Base-by-base conservation (phyloP, 2,888 invertebrate genomes). In the Keiferia lycopersicella region DNA sequence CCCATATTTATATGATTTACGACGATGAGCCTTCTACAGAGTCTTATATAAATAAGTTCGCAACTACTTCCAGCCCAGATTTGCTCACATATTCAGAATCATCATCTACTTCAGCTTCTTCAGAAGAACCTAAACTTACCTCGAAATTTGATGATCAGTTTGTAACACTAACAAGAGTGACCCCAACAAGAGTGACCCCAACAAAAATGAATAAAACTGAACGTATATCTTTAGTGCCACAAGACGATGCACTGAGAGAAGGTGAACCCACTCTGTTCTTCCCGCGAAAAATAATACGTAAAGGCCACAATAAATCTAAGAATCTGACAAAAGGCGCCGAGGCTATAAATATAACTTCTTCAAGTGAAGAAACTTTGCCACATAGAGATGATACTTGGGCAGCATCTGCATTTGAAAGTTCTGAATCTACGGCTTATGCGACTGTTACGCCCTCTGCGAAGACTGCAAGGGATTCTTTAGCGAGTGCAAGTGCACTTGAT, bases 181-280 rank as follows among this genome's bases (percentile, higher is more conserved):
- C 56, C n/a, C 20, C 57, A 20, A 2, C 16, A 4, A 39, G 8
- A 12, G 14, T 18, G 34, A 41, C 56, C n/a, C 20, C 18, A n/a
- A n/a, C n/a, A n/a, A n/a, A n/a, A n/a, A n/a, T n/a, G 10, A 48
- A 81, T 10, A 78, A 79, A 18, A 73, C 68, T 20, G 81, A 80
- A 1, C 79, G 86, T 59, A 87, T 88, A 76, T 88, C 88, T 0
- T 69, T 90, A 64, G 79, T 88, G 1, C 88, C 90, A 14, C 75
- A 77, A 41, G 78, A 79, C 0, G 67, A 66, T 12, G 76, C 80
- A 2, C 71, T 71, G 0, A 83, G 82, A 68, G 83, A 81, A 51
- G 78, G 72, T 0, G 87, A 88, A 68, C 90, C 90, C 0, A 82
- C 88, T 1, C 66, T 87, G 12, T 90, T 88, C 73, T 87, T 87